phyloP scores from a whole-genome alignment of 2,888 invertebrate genomes.

The Loripinus fragilis region DNA sequence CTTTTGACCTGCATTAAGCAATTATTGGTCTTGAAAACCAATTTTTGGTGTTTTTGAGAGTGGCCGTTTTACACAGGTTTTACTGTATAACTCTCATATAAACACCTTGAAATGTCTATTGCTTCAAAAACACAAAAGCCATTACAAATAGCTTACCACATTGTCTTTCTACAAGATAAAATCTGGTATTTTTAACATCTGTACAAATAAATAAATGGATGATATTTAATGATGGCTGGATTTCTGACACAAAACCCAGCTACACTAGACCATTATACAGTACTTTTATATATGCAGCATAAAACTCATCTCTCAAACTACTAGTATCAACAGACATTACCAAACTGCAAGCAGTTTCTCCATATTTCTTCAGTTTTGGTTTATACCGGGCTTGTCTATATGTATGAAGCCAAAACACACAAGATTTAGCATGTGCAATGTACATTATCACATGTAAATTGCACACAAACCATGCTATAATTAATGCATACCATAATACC shows the following conservation, averaged over 20 bases:
- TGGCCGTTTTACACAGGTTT: too few species aligned
- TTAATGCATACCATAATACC: too few species aligned
- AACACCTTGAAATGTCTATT: not conserved
- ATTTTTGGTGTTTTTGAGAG: too few species aligned
- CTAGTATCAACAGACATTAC: not conserved
- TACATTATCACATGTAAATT: too few species aligned
- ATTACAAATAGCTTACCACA: not conserved
- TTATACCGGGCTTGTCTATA: too few species aligned
- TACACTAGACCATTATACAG: conserved; percentile 1
- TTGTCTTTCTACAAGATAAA: conserved; percentile 5
- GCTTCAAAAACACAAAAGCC: not conserved
- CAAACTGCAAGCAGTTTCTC: conserved; percentile 4
- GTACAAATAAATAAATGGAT: conserved; percentile 18
- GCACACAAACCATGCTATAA: too few species aligned
- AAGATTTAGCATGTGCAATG: too few species aligned
- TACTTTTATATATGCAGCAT: conserved; percentile 17
- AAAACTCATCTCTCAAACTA: conserved; percentile 12
- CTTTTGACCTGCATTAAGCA: too few species aligned
- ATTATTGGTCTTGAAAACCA: too few species aligned
- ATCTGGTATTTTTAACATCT: conserved; percentile 1
- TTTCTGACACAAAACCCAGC: conserved; percentile 2
- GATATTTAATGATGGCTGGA: not conserved
- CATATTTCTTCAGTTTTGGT: too few species aligned
- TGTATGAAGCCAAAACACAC: too few species aligned
- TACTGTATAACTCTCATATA: not conserved